Conservation (phyloP, 2,888 invertebrate genomes). For the Meiosimyza decipiens region DNA sequence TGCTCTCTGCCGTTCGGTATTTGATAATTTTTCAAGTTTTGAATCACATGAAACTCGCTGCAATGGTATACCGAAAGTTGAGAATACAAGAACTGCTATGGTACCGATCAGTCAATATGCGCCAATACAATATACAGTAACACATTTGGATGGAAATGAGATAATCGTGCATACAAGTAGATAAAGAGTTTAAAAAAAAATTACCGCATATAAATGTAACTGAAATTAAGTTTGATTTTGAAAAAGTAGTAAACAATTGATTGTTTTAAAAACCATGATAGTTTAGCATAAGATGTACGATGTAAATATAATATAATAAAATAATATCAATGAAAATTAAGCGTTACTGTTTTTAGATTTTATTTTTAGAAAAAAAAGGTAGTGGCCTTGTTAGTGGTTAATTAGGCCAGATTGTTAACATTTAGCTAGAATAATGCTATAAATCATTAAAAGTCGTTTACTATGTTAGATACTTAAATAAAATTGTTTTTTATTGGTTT, state of each 20-base stretch:
- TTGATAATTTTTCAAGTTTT: conserved; percentile 62
- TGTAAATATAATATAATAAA: conserved; percentile 30
- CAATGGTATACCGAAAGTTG: conserved; percentile 45
- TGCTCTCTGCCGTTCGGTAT: conserved; percentile 61
- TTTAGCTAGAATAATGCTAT: no score
- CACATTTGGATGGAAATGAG: conserved; percentile 61
- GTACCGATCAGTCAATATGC: conserved; percentile 57
- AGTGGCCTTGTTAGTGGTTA: no score
- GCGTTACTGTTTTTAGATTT: no score
- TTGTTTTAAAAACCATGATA: conserved; percentile 21
- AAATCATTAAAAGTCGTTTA: no score
- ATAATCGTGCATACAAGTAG: conserved; percentile 63
- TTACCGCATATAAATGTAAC: background rate
- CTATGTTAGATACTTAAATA: background rate
- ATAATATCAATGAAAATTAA: no score
- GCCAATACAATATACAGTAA: conserved; percentile 60
- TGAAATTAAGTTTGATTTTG: conserved; percentile 20
- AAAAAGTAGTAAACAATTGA: conserved; percentile 17
- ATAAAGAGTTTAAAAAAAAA: conserved; percentile 44
- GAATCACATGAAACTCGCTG: conserved; percentile 63
- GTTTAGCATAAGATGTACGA: conserved; percentile 19
- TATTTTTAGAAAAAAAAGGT: no score
- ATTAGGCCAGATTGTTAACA: no score
- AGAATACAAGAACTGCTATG: conserved; percentile 32
- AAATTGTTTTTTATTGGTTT: conserved; percentile 19